Conservation (phyloP, 2,113 vertebrate species). For the Talpa occidentalis region DNA sequence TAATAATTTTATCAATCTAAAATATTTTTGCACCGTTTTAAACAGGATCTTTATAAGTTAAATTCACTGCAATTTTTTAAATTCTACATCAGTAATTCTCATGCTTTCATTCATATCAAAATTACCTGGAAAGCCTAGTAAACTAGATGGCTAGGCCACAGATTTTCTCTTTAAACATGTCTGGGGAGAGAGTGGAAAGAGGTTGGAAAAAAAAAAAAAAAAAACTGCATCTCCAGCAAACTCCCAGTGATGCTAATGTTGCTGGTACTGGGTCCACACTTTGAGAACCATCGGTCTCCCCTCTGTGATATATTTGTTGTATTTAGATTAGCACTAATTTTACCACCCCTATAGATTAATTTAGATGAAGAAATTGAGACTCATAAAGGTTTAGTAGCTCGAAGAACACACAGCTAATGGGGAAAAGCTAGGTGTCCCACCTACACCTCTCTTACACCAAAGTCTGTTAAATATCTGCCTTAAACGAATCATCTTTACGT, state of each 20-base stretch:
- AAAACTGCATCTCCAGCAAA: background rate
- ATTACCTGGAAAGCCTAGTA: background rate
- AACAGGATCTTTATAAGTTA: background rate
- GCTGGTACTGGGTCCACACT: background rate
- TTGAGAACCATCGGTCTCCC: background rate
- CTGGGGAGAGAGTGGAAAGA: background rate
- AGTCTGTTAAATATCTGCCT: background rate
- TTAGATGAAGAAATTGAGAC: background rate
- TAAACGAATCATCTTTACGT: background rate
- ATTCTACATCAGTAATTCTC: background rate
- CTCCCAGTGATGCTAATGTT: background rate
- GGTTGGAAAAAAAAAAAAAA: background rate
- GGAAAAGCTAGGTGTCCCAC: background rate
- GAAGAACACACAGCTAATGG: background rate
- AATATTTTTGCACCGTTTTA: background rate
- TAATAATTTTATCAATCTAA: constrained; percentile 7
- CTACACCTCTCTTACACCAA: background rate
- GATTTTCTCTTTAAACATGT: background rate
- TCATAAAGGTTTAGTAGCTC: background rate
- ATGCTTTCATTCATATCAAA: background rate
- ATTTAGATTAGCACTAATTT: background rate
- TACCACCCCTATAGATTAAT: background rate
- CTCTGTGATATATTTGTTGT: background rate
- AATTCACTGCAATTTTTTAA: constrained; percentile 25
- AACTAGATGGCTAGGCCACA: background rate